phyloP scores from a whole-genome alignment of 2,113 vertebrate species.

The Trichomycterus rosablanca region DNA sequence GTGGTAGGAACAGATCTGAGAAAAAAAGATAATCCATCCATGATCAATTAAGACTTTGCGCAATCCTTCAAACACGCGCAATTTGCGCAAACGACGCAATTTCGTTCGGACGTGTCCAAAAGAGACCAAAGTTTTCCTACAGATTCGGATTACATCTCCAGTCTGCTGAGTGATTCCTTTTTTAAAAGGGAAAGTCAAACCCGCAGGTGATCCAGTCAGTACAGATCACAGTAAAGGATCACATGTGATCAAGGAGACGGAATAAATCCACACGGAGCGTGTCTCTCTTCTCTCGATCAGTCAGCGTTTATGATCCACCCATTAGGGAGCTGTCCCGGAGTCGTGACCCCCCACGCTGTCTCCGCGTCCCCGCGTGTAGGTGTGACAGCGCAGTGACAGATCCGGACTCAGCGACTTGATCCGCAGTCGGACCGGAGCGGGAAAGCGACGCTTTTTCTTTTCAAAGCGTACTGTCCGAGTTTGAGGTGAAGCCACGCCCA shows the following conservation, averaged over 20 bases:
- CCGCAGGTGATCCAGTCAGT: neutral
- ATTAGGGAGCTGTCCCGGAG: conserved; percentile 50
- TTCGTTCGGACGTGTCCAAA: too few relatives aligned
- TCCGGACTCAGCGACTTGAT: neutral
- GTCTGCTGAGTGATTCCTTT: too few relatives aligned
- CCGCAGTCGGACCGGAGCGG: conserved; percentile 12
- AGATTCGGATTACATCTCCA: too few relatives aligned
- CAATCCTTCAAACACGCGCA: neutral
- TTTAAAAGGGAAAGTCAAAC: neutral
- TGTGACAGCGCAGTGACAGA: too few relatives aligned
- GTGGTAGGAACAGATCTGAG: conserved; percentile 22
- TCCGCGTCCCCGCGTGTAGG: neutral
- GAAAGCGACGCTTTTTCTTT: conserved; percentile 57
- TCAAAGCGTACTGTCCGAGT: conserved; percentile 48
- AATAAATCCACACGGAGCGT: conserved; percentile 39
- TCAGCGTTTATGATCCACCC: conserved; percentile 13
- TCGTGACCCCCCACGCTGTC: conserved; percentile 35
- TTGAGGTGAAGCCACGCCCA: conserved; percentile 51
- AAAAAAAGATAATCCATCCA: conserved; percentile 63
- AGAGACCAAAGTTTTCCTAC: too few relatives aligned
- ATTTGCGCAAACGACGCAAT: neutral
- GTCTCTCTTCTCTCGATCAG: conserved; percentile 29
- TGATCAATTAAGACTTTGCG: conserved; percentile 41
- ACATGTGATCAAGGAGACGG: neutral
- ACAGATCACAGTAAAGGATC: neutral